Base-by-base conservation (phyloP, 2,888 invertebrate species). In the Uropetala carovei region DNA sequence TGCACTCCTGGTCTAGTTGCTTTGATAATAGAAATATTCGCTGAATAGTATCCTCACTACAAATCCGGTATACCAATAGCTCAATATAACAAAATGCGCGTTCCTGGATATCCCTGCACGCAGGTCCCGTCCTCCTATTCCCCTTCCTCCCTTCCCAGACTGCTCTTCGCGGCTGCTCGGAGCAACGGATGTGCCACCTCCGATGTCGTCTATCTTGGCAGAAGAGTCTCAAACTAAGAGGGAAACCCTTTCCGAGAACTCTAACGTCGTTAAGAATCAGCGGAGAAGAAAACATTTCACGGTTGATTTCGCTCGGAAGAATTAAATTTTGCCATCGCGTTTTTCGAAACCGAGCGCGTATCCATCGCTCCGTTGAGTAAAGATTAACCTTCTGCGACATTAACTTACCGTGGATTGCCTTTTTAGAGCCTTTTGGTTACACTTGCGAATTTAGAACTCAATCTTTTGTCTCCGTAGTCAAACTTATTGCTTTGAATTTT, bases 271-370 rank as follows among this genome's bases (percentile, higher is more conserved):
- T 75, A 75, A 75, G 27, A 75, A 75, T 75, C 75, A 75, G 75
- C 27, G 75, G 22, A 27, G 75, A 75, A 75, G 75, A 22, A 75
- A 27, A 22, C 75, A 75, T 75, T 75, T 75, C 75, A 75, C 75
- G 75, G 75, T 27, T 75, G 75, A 75, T 75, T 75, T 75, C 75
- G 75, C 27, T 75, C 75, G 75, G 27, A 75, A 75, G 75, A 75
- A 75, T 27, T 75, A n/a, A n/a, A 22, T 75, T 75, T 22, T 22
- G 11, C 22, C 27, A 22, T 75, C 75, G 22, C 22, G 75, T 75
- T 75, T 75, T 75, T 75, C 75, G 27, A 75, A 75, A 75, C 75
- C 75, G 75, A 22, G 27, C 75, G 75, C 22, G 22, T 75, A 75
- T 75, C 75, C 27, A 13, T 75, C 27, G 22, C 75, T 75, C 18